Base-by-base conservation (phyloP, 2,888 invertebrate genomes). In the Drosophila demipolita region DNA sequence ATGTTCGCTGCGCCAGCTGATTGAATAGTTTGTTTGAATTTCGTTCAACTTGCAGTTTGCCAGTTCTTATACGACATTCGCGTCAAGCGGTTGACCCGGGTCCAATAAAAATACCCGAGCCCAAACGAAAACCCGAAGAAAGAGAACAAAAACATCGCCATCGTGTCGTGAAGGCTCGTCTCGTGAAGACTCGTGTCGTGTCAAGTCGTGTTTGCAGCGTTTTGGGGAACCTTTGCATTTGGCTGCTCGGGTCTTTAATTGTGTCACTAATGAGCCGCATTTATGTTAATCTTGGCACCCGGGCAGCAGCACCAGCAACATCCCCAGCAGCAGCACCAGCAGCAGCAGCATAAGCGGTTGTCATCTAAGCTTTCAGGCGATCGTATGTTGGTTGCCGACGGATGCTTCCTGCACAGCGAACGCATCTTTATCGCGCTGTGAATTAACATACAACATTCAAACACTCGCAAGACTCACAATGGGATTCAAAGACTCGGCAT, bases 201-300 rank as follows among this genome's bases (percentile, higher is more conserved):
- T 53, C 48, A 6, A 62, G 42, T 15, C 45, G 53, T 66, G 54
- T 15, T 15, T 35, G 55, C 57, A n/a, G 52, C 12, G 36, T 32
- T 33, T 55, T 35, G 62, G 26, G 52, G 71, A 60, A 52, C 53
- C 40, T 66, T 75, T 26, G 66, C 48, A 59, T 69, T 33, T 64
- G 80, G 55, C 79, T 64, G 79, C 82, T 71, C 66, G 52, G 61
- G 66, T 73, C 76, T 90, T 87, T 90, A 87, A 87, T 83, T 88
- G 89, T 89, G 91, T 87, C 83, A 83, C 90, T 89, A 90, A 90
- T 90, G 90, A 89, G 89, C 78, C 75, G 82, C 89, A 80, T 90
- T 89, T 90, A 90, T 87, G 90, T 90, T 87, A 90, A 89, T 90
- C 87, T 77, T 78, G 62, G 87, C 90, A 86, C 86, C 73, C 87